Evolutionary conservation across 2,797 vertebrate genomes (phyloP).

Genomic region (Trematomus bernacchii): DNA sequence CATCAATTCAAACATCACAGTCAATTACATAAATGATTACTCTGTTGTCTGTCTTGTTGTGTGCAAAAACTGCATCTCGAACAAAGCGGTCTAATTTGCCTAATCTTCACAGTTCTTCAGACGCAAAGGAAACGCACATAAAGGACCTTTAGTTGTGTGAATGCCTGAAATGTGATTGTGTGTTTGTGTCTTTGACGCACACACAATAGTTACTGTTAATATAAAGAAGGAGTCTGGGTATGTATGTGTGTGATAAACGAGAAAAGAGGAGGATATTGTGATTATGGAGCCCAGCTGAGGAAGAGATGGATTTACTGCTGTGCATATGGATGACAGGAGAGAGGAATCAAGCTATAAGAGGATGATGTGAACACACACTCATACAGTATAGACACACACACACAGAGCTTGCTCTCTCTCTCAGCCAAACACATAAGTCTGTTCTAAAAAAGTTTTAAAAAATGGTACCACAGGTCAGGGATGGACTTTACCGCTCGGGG

Average conservation of each 20-base stretch:
- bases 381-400: conserved; percentile 13
- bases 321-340: conserved; percentile 21
- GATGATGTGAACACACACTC: conserved; percentile 34
- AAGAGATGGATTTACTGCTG: conserved; percentile 34
- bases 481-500: conserved; percentile 36
- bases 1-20: conserved; percentile 30
- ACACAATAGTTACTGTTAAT: conserved; percentile 16
- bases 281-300: conserved; percentile 41
- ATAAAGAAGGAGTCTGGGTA: conserved; percentile 1
- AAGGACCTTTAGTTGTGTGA: not conserved
- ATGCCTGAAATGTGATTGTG: conserved; percentile 1
- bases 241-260: conserved; percentile 37
- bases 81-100: conserved; percentile 41
- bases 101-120: conserved; percentile 29
- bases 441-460: conserved; percentile 41
- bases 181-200: not conserved
- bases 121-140: not conserved
- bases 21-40: conserved; percentile 17
- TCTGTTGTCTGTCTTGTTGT: conserved; percentile 14
- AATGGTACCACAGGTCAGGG: conserved; percentile 64
- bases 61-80: conserved; percentile 19
- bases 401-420: conserved; percentile 13
- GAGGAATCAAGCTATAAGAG: conserved; percentile 49
- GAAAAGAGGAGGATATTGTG: conserved; percentile 14
- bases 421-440: conserved; percentile 21